Evolutionary conservation across 2,113 vertebrate species (phyloP).

Genomic region (Asarcornis scutulata): DNA sequence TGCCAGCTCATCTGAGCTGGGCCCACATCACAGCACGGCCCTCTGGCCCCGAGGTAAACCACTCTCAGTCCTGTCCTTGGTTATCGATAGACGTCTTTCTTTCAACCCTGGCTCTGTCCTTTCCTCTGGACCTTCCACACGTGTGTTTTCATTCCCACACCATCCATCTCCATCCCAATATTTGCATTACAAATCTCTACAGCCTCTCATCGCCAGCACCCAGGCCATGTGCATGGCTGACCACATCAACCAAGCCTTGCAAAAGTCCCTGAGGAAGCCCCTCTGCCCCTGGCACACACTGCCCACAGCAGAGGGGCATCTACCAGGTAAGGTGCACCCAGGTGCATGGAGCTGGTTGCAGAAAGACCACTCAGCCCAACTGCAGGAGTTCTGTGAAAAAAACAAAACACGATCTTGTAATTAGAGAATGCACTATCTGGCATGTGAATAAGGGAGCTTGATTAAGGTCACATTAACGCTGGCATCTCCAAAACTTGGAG

Average conservation of each 20-base stretch:
- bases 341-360: neutral
- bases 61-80: neutral
- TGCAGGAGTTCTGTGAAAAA: neutral
- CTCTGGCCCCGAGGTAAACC: neutral
- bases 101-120: neutral
- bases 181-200: neutral
- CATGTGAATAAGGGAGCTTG: neutral
- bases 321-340: no score
- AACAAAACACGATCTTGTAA: neutral
- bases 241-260: no score
- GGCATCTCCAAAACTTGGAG: neutral
- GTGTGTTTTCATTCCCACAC: neutral
- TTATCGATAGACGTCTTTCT: neutral
- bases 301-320: accelerated
- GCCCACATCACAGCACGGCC: neutral
- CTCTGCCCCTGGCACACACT: neutral
- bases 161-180: neutral
- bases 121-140: neutral
- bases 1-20: neutral
- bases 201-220: neutral
- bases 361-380: neutral
- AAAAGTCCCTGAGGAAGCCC: neutral
- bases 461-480: neutral
- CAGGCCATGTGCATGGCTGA: no score
- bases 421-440: neutral